Percentiles rank a stretch among this genome's conserved stretches.
Conservation (phyloP, 1,140 invertebrate species). For the Bombus affinis region DNA sequence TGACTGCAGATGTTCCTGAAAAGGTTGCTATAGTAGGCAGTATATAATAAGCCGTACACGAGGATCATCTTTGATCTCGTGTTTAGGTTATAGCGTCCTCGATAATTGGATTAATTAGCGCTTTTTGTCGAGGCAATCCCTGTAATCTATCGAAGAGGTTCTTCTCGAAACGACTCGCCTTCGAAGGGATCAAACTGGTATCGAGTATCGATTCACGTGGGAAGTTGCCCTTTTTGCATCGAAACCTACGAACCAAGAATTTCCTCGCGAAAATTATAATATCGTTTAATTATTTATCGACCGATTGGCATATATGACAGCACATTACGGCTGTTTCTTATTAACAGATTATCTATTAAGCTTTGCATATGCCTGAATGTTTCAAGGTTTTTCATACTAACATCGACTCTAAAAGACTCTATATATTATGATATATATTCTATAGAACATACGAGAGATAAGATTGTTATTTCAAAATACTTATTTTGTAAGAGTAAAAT, state of each 20-base stretch:
- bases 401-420: no score
- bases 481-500: no score
- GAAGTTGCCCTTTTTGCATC: neutral
- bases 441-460: no score
- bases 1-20: constrained; percentile 75
- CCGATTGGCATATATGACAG: neutral
- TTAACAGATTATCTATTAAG: no score
- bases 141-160: constrained; percentile 74
- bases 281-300: neutral
- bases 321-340: no score
- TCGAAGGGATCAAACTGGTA: neutral
- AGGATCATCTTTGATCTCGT: constrained; percentile 72
- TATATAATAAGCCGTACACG: constrained; percentile 63
- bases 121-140: constrained; percentile 72
- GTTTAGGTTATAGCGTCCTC: constrained; percentile 71
- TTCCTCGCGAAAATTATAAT: neutral
- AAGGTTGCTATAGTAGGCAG: constrained; percentile 44
- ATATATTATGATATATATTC: no score
- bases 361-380: no score
- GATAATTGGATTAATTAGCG: constrained; percentile 81
- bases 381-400: no score
- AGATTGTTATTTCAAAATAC: no score
- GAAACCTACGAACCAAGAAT: no score
- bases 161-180: constrained; percentile 25
- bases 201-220: neutral